Conservation (phyloP, 35 echinoderm and acorn worm genomes). For the Patiria miniata region DNA sequence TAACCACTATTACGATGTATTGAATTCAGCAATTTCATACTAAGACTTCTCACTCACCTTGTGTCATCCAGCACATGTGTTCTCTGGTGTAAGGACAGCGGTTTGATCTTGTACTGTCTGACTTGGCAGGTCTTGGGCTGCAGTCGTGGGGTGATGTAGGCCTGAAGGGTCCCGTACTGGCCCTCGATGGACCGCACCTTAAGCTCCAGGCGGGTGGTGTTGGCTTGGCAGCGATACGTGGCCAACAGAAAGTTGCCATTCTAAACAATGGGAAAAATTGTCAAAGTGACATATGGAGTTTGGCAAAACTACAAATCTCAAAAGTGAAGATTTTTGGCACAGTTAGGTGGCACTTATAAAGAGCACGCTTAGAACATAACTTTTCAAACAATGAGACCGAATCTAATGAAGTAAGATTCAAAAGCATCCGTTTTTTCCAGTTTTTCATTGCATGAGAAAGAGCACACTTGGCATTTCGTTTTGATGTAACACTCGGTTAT, state of each 20-base stretch:
- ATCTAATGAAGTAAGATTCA: too few relatives aligned
- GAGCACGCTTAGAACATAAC: too few relatives aligned
- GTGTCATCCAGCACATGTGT: slow-evolving; percentile 87
- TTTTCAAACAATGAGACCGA: too few relatives aligned
- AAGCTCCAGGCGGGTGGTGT: slow-evolving; percentile 89
- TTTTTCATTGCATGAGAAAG: too few relatives aligned
- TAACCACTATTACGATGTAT: background rate
- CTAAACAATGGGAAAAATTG: slow-evolving; percentile 17
- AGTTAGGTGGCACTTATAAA: background rate
- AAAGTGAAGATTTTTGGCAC: background rate
- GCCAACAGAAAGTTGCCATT: slow-evolving; percentile 94
- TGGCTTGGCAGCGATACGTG: slow-evolving; percentile 96
- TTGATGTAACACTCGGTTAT: too few relatives aligned
- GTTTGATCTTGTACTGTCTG: slow-evolving; percentile 88
- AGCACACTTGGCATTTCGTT: too few relatives aligned
- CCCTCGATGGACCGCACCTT: slow-evolving; percentile 95
- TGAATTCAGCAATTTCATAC: slow-evolving; percentile 7
- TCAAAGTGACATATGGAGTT: background rate
- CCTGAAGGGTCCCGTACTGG: slow-evolving; percentile 93
- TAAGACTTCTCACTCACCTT: slow-evolving; percentile 50
- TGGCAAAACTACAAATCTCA: background rate
- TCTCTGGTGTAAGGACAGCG: slow-evolving; percentile 92
- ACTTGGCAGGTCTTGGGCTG: slow-evolving; percentile 95
- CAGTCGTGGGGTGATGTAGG: slow-evolving; percentile 87
- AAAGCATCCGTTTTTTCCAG: too few relatives aligned